Base-by-base conservation (phyloP, 2,797 vertebrate species). In the Spatula versicolor region DNA sequence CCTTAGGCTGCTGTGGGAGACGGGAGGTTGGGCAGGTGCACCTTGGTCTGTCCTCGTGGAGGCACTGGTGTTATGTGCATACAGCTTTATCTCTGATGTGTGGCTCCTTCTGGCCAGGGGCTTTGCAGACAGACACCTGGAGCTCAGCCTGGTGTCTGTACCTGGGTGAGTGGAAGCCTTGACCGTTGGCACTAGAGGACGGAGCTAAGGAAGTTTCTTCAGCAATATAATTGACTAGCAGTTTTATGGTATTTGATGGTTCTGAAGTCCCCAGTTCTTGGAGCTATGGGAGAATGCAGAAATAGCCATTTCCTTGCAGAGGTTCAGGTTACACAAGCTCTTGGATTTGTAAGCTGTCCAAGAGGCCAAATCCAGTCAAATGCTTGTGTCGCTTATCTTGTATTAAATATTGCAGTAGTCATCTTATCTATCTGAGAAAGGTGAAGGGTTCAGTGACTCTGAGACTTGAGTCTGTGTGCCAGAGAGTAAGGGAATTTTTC, bases 361-460 rank as follows among this genome's bases (percentile, higher is more conserved):
- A 95, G 88, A 96, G 96, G 96, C 95, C 94, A 97, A 96, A 96
- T 67, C 72, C 86, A 95, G 96, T 93, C 96, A 97, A 95, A 97
- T 91, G 62, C 86, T 92, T 94, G 69, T 95, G 90, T 90, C 72
- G 88, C 86, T 95, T 96, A 96, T 92, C 95, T 97, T 88, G 52
- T 88, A 85, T 96, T 96, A 96, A 95, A 95, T 97, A 94, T 94
- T 96, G 90, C 86, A 90, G 83, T 77, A 96, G 93, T 94, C 91
- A 92, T 92, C 91, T 97, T 96, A 96, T 96, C 91, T 95, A 75
- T 88, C 76, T 93, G 88, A 93, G 81, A 92, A 89, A 95, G 88
- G 95, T 96, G 83, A 96, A 94, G 59, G 66, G 93, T 95, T 96
- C 88, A 28, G 46, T 94, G 94, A 97, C 81, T 94, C 58, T 0